These are phyloP conservation scores for Megalonaias nervosa DNA, from an alignment of 1,140 invertebrate genomes.

Conservation along the genomic window DNA sequence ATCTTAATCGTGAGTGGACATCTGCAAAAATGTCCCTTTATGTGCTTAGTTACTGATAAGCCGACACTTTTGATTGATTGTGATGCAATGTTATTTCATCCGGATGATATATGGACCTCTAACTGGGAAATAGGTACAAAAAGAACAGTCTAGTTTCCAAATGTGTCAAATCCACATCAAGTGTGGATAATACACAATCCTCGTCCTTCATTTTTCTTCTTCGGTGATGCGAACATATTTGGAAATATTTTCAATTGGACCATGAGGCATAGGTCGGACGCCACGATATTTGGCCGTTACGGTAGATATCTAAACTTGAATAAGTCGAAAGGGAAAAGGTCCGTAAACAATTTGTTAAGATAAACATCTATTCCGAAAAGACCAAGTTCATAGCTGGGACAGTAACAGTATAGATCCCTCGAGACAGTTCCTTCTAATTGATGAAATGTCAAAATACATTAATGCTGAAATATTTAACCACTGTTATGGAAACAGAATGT, in stretches of 20 bases:
- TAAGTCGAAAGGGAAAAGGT: constrained; percentile 37
- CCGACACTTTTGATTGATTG: constrained; percentile 36
- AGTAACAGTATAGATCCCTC: too few relatives aligned
- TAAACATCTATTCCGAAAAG: constrained; percentile 26
- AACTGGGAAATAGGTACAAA: constrained; percentile 22
- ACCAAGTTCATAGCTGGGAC: constrained; percentile 75
- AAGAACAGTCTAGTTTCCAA: too few relatives aligned
- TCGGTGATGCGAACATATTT: constrained; percentile 36
- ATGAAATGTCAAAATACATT: constrained; percentile 74
- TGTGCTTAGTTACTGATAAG: constrained; percentile 54
- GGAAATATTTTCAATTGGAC: constrained; percentile 18
- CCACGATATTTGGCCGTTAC: constrained; percentile 59
- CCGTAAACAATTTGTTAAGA: constrained; percentile 22
- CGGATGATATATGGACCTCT: too few relatives aligned
- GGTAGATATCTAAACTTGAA: constrained; percentile 49
- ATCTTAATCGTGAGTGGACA: too few relatives aligned
- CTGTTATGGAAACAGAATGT: constrained; percentile 64
- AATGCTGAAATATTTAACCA: constrained; percentile 77
- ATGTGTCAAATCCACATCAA: constrained; percentile 35
- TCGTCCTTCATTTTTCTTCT: constrained; percentile 50
- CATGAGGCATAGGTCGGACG: too few relatives aligned
- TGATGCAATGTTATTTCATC: constrained; percentile 61
- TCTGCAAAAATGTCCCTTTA: constrained; percentile 4
- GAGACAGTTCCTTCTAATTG: constrained; percentile 73
- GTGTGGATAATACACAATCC: constrained; percentile 43